Base-by-base conservation (phyloP, 2,888 invertebrate genomes). In the Ophion costatus region DNA sequence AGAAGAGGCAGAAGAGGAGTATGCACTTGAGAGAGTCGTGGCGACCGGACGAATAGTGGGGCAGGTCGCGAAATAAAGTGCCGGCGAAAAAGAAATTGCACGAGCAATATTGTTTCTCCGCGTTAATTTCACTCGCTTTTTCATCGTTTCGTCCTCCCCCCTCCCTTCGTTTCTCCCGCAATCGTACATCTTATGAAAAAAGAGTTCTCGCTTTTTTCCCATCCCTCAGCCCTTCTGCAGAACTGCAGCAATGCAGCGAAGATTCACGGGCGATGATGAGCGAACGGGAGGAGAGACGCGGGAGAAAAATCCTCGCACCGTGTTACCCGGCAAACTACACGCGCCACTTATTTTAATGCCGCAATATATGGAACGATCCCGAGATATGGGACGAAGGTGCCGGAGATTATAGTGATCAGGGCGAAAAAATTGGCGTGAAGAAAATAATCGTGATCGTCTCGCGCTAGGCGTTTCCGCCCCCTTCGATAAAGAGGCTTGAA, bases 51-150 rank as follows among this genome's bases (percentile, higher is more conserved):
- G 85, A 84, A 91, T 91, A 93, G 93, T 93, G 92, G 91, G 93
- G 93, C 92, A 93, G 93, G 93, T 93, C 93, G 92, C 88, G 93
- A 84, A 74, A 74, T 82, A 83, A 86, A 81, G 87, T 86, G 82
- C 73, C 80, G 63, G 67, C 83, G 83, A 74, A 87, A 76, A 56
- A 76, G 56, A 66, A 75, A 57, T 24, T 29, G 51, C 20, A 42
- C 59, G 20, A 59, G 42, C 38, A 24, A 24, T 61, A 67, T 69
- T 56, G 51, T 80, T 67, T 67, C 51, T 80, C 5, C 38, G 11
- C 61, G 59, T 61, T 33, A 33, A 33, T 33, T 33, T 4, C 6
- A 5, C 38, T 38, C 9, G 38, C 38, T 38, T 56, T 14, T 64
- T n/a, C 14, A 22, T 76, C 38, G 10, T 20, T 22, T 57, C 29